phyloP scores from a whole-genome alignment of 2,888 invertebrate genomes.

The Platerodrilus igneus region DNA sequence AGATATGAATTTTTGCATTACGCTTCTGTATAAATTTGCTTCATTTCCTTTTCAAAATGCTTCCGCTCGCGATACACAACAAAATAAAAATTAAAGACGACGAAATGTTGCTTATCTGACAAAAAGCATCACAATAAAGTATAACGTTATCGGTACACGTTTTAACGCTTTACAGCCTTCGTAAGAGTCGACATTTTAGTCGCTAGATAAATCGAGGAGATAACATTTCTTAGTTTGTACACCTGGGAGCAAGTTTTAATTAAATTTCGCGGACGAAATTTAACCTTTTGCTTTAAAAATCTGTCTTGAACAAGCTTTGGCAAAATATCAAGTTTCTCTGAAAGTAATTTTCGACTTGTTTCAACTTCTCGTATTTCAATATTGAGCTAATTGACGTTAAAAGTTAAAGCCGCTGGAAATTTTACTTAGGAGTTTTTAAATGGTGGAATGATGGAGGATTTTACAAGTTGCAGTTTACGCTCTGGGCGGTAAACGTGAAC shows the following conservation, averaged over 20 bases:
- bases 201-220: conserved; percentile 40
- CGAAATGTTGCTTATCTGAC: conserved; percentile 30
- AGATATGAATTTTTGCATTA: too few relatives aligned
- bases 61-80: too few relatives aligned
- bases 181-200: conserved; percentile 38
- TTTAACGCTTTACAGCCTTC: conserved; percentile 35
- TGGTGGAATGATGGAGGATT: too few relatives aligned
- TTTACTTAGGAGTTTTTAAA: too few relatives aligned
- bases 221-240: conserved; percentile 31
- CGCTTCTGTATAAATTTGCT: too few relatives aligned
- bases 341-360: conserved; percentile 3
- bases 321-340: conserved; percentile 3
- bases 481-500: too few relatives aligned
- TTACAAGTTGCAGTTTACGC: too few relatives aligned
- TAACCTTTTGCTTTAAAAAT: background rate
- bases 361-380: conserved; percentile 11
- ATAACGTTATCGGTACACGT: conserved; percentile 36
- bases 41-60: too few relatives aligned
- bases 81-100: too few relatives aligned
- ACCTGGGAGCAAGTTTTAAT: conserved; percentile 37
- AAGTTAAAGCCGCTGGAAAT: too few relatives aligned
- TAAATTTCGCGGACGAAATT: conserved; percentile 24
- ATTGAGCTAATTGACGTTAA: conserved; percentile 13
- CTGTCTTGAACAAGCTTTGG: conserved; percentile 4
- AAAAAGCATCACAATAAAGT: conserved; percentile 35